Percentiles rank a stretch among this genome's conserved stretches.
Conservation (phyloP, 2,797 vertebrate species). For the Gymnoscopelus microlampas region DNA sequence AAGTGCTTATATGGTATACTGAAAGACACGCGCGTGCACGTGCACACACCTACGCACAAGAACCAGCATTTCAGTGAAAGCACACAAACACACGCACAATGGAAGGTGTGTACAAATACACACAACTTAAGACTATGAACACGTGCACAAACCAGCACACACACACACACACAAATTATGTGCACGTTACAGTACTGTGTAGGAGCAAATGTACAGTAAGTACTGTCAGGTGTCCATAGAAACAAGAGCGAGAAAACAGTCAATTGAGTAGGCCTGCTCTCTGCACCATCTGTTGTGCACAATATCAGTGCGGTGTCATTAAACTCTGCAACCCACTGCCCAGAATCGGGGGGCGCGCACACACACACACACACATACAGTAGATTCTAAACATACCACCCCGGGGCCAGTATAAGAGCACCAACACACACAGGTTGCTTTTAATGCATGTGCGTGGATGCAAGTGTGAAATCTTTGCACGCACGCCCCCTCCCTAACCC, state of each 20-base stretch:
- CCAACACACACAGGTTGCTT: constrained; percentile 2
- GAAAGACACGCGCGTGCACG: neutral
- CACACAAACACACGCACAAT: constrained; percentile 24
- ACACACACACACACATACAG: constrained; percentile 4
- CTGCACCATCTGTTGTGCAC: constrained; percentile 27
- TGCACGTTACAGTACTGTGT: too few species aligned
- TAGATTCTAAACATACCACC: too few species aligned
- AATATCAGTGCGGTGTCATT: too few species aligned
- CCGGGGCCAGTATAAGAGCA: neutral
- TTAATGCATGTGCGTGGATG: neutral
- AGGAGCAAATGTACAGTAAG: too few species aligned
- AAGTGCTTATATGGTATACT: neutral
- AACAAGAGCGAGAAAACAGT: constrained; percentile 3
- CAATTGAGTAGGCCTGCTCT: constrained; percentile 28
- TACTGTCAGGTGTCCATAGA: neutral
- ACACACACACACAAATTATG: too few species aligned
- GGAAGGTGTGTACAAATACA: constrained; percentile 19
- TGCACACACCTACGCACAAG: neutral
- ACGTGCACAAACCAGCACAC: too few species aligned
- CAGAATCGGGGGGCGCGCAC: neutral
- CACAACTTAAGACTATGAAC: neutral
- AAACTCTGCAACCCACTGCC: too few species aligned
- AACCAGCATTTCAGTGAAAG: too few species aligned
- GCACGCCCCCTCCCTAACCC: constrained; percentile 34
- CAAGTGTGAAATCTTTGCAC: constrained; percentile 19